Base-by-base conservation (phyloP, 2,113 vertebrate genomes). In the Megalops atlanticus region DNA sequence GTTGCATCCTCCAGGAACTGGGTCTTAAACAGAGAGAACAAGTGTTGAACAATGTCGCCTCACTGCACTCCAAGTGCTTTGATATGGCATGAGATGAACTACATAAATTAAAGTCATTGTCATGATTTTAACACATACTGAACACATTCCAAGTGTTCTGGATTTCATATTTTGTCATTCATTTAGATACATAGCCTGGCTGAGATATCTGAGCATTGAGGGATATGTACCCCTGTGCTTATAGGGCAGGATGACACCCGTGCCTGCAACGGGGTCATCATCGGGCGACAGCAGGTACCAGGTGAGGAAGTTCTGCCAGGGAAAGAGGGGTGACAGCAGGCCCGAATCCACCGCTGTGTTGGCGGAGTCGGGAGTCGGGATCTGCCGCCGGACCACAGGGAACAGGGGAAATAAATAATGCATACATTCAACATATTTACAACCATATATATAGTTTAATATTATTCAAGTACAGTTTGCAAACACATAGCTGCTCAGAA, bases 1-100 rank as follows among this genome's bases (percentile, higher is more conserved):
- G 89, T 96, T 98, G 86, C 98, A 99, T 21, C 94, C 97, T 80
- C 98, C 98, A 70, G 98, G 98, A 58, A 99, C 84, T 3, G 98
- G 98, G 89, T 98, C 98, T 99, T 68, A 24, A 24, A 70, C 2
- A 47, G 16, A 45, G 16, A 36, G 1, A 43, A 12, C 15, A 35
- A 40, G 49, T 49, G 18, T 52, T 40, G 35, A 31, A 41, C 33
- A 45, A 6, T 3, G 72, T 8, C 38, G 2, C 27, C 74, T 27
- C n/a, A n/a, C 74, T 47, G 74, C 74, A 45, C 43, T n/a, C n/a
- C n/a, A n/a, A n/a, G n/a, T n/a, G n/a, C n/a, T n/a, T n/a, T n/a
- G n/a, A n/a, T n/a, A n/a, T n/a, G n/a, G n/a, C n/a, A n/a, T n/a
- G n/a, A n/a, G n/a, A n/a, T n/a, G n/a, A n/a, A n/a, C n/a, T n/a